Conservation (phyloP, 2,113 vertebrate species). For the Pluvialis apricaria region DNA sequence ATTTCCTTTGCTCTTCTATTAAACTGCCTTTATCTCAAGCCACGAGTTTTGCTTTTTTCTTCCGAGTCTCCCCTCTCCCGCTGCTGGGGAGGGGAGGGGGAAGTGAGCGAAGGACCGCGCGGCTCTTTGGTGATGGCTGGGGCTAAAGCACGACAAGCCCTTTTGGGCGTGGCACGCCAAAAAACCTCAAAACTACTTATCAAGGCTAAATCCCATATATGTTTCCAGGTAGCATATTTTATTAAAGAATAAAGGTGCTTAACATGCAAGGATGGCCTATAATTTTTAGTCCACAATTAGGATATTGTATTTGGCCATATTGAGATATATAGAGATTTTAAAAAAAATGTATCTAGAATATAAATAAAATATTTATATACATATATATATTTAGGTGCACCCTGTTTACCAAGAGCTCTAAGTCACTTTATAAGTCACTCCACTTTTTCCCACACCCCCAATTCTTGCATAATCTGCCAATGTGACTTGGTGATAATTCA, state of each 20-base stretch:
- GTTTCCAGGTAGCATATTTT: not conserved
- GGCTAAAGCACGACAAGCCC: not conserved
- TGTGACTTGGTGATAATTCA: not conserved
- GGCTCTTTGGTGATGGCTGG: not conserved
- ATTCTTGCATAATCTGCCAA: not conserved
- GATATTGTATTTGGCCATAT: not conserved
- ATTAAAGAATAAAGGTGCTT: not conserved
- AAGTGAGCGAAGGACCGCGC: not conserved
- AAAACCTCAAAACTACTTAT: not conserved
- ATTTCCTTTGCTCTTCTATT: not conserved
- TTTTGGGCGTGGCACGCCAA: not conserved
- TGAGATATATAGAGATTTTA: not conserved
- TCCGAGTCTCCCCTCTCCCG: not conserved
- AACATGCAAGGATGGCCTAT: not conserved
- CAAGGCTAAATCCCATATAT: not conserved
- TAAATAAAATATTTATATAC: not conserved
- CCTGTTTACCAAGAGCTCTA: not conserved
- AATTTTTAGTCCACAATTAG: not conserved
- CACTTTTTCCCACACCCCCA: not conserved
- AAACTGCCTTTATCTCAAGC: not conserved
- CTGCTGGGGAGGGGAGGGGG: not conserved
- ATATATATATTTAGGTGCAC: not conserved
- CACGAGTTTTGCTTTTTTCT: not conserved
- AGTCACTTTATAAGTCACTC: not conserved
- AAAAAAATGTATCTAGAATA: not conserved